A percentile compares a stretch with the other conserved stretches of the same genome.
phyloP scores from a whole-genome alignment of 2,113 vertebrate genomes.

The Eretmochelys imbricata region DNA sequence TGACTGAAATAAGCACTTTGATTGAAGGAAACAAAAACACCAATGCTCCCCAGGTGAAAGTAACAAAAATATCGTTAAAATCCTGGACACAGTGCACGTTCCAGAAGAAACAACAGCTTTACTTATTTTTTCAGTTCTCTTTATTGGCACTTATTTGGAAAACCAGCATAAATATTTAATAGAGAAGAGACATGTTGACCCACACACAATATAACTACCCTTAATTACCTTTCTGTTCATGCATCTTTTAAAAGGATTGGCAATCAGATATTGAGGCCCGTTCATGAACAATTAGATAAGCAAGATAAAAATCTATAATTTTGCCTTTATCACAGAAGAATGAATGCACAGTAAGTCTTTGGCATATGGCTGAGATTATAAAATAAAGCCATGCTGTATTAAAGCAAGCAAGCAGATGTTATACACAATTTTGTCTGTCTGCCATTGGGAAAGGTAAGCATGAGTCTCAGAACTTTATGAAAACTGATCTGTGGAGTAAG shows the following conservation, averaged over 20 bases:
- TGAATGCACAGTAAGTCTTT: constrained; percentile 37
- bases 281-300: constrained; percentile 36
- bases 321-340: constrained; percentile 41
- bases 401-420: neutral
- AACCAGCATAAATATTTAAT: constrained; percentile 64
- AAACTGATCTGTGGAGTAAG: neutral
- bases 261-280: constrained; percentile 25
- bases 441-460: neutral
- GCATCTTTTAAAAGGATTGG: constrained; percentile 16
- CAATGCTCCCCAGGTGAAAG: neutral
- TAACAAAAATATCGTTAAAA: neutral
- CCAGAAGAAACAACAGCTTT: constrained; percentile 5
- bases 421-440: neutral
- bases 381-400: neutral
- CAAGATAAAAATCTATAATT: neutral
- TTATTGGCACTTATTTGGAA: constrained; percentile 70
- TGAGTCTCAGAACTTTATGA: neutral
- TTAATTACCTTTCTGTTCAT: constrained; percentile 9
- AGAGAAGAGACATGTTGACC: constrained; percentile 54
- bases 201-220: neutral
- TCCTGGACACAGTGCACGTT: neutral
- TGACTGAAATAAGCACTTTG: neutral
- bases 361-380: constrained; percentile 41
- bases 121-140: constrained; percentile 28
- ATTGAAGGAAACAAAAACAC: neutral